These are phyloP conservation scores for Sialia sialis DNA, from an alignment of 2,113 vertebrate genomes.

Conservation along the genomic window DNA sequence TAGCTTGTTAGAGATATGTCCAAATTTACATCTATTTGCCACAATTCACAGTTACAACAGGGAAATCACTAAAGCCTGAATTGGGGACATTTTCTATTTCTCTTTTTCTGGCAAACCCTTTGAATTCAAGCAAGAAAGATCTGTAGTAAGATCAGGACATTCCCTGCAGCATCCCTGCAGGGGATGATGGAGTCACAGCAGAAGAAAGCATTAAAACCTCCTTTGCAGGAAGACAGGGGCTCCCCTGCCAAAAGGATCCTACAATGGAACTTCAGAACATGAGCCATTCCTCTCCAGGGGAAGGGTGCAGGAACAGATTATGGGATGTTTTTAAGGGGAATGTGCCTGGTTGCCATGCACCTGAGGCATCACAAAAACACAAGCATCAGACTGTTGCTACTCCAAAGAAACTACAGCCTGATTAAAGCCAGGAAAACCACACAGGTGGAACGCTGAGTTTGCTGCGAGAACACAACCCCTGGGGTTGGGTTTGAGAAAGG, in stretches of 20 bases:
- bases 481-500: not conserved
- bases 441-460: fast-evolving
- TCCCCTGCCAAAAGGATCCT: not conserved
- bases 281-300: not conserved
- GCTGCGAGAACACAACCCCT: not conserved
- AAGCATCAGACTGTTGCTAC: not conserved
- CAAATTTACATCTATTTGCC: not conserved
- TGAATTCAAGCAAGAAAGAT: not conserved
- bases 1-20: not conserved
- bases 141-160: not conserved
- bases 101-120: not conserved
- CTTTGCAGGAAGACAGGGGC: not conserved
- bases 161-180: not conserved
- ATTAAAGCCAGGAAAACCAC: not conserved
- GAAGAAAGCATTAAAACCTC: not conserved
- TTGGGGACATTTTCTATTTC: not conserved
- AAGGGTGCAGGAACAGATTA: not conserved
- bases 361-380: not conserved
- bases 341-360: not conserved
- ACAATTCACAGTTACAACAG: not conserved
- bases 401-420: not conserved
- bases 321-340: not conserved
- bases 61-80: not conserved
- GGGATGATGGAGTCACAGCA: not conserved
- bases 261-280: fast-evolving